A percentile compares a stretch with the other conserved stretches of the same genome.
phyloP scores from a whole-genome alignment of 2,113 vertebrate species.

The Rana temporaria region DNA sequence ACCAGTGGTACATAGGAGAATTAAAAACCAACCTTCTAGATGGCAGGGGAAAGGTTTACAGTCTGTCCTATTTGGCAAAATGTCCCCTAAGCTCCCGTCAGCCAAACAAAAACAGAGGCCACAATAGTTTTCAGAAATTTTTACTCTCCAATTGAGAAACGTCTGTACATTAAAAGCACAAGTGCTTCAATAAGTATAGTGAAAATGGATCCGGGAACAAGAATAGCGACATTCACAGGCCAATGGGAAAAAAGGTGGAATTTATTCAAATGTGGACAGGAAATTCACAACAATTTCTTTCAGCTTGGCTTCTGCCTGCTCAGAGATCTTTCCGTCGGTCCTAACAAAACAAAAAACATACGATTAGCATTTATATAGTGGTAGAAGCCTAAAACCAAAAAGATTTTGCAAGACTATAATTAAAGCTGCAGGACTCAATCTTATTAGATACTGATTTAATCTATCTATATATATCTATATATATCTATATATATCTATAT shows the following conservation, averaged over 20 bases:
- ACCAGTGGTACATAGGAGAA: too few relatives aligned
- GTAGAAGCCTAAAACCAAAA: constrained; percentile 48
- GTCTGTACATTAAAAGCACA: constrained; percentile 82
- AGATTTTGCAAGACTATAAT: not conserved
- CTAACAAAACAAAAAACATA: constrained; percentile 67
- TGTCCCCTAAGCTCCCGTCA: too few relatives aligned
- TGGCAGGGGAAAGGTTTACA: too few relatives aligned
- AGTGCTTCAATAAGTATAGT: constrained; percentile 71
- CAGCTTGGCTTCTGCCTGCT: constrained; percentile 88
- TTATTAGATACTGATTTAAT: too few relatives aligned
- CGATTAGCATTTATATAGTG: not conserved
- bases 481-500: too few relatives aligned
- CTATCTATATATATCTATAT: too few relatives aligned
- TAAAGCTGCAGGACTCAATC: too few relatives aligned
- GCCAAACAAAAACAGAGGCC: not conserved
- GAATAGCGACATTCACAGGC: constrained; percentile 66
- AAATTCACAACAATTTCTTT: constrained; percentile 92
- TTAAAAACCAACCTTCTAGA: too few relatives aligned
- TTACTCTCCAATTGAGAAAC: constrained; percentile 76
- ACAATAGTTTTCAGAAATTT: constrained; percentile 68
- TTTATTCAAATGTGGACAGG: constrained; percentile 91
- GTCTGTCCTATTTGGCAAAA: too few relatives aligned
- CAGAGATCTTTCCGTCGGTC: constrained; percentile 91
- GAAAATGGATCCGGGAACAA: constrained; percentile 66
- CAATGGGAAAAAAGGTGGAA: constrained; percentile 47